These are phyloP conservation scores for Rhea americana DNA, from an alignment of 2,113 vertebrate species.

Conservation along the genomic window DNA sequence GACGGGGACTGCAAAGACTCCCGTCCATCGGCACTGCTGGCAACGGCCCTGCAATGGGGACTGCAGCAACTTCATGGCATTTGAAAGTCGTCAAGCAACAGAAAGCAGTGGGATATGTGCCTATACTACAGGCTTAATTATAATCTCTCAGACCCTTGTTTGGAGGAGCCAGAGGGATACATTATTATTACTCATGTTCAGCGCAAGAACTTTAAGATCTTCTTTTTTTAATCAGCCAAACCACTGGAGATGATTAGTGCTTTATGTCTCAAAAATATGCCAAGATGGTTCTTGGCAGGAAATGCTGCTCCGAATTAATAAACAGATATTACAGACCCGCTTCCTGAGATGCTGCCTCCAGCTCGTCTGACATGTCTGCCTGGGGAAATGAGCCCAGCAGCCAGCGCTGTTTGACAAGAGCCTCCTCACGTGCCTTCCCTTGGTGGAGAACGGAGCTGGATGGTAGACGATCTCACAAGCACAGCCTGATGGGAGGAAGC, in stretches of 20 bases:
- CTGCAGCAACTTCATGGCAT: background rate
- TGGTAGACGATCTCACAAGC: background rate
- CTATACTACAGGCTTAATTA: background rate
- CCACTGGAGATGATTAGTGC: background rate
- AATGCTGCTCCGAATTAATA: background rate
- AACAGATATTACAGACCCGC: background rate
- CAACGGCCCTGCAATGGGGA: fast-evolving
- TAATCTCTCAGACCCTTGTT: background rate
- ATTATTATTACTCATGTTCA: background rate
- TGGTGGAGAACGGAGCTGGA: background rate
- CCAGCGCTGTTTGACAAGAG: background rate
- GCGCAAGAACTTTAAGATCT: background rate
- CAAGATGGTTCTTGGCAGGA: background rate
- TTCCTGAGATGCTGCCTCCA: background rate
- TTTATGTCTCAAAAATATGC: background rate
- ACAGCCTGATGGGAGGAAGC: too few relatives aligned
- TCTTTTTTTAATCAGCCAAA: background rate
- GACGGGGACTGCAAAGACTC: background rate
- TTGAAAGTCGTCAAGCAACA: background rate
- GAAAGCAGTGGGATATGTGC: background rate
- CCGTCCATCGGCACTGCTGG: background rate
- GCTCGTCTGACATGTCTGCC: background rate
- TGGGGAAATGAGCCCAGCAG: background rate
- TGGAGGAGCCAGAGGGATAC: background rate
- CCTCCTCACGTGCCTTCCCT: background rate